These are phyloP conservation scores for Drosophila tropicalis DNA, from an alignment of 1,140 invertebrate genomes.

Conservation along the genomic window DNA sequence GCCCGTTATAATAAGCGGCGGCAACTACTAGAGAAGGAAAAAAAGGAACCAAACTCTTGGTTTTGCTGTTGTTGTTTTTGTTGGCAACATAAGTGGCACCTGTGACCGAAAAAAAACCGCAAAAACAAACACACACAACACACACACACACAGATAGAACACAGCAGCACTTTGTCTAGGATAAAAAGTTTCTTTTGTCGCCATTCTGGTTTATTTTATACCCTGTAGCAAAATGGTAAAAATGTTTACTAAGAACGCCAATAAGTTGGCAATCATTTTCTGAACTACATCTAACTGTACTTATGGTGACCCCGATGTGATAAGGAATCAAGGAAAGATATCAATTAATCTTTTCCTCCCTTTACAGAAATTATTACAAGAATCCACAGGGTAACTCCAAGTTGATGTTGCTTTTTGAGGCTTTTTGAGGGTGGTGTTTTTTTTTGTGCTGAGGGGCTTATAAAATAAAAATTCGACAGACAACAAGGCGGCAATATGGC, in stretches of 20 bases:
- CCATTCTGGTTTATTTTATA: background rate
- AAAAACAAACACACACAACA: slow-evolving; percentile 52
- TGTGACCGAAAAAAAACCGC: slow-evolving; percentile 38
- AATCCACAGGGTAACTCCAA: background rate
- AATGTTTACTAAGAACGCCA: background rate
- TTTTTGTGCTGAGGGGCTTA: slow-evolving; percentile 9
- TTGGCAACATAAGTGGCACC: slow-evolving; percentile 21
- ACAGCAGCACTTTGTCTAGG: slow-evolving; percentile 20
- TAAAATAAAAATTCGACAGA: slow-evolving; percentile 21
- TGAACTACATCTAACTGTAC: no score
- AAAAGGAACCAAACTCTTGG: slow-evolving; percentile 4
- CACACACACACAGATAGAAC: slow-evolving; percentile 19
- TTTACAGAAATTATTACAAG: no score
- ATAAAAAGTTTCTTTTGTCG: slow-evolving; percentile 6
- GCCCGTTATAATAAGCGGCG: slow-evolving; percentile 24
- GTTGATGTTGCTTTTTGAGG: background rate
- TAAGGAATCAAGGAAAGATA: no score
- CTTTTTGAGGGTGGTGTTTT: background rate
- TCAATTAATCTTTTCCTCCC: no score
- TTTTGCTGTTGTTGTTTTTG: slow-evolving; percentile 3
- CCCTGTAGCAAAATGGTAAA: background rate
- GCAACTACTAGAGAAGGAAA: slow-evolving; percentile 7
- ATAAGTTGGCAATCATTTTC: background rate
- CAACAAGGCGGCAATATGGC: slow-evolving; percentile 17
- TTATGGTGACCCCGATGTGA: no score